Base-by-base conservation (phyloP, 35 echinoderm and acorn worm species). In the Apostichopus californicus region DNA sequence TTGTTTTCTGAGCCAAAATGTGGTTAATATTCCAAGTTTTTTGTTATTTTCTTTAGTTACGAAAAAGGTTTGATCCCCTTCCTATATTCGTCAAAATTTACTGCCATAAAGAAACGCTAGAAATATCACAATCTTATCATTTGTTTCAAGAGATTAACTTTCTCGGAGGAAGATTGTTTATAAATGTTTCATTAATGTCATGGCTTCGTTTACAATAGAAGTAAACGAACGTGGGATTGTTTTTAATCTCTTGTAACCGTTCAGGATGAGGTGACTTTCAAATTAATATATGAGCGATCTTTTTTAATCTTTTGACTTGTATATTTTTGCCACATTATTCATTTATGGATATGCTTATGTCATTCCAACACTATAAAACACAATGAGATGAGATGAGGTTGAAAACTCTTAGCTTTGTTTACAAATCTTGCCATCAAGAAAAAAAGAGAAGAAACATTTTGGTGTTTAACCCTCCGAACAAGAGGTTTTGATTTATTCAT, bases 401-500 rank as follows among this genome's bases (percentile, higher is more conserved):
- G 78, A 13, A 28, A 22, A 28, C 14, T 46, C 34, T 46, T 46
- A 54, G 6, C 5, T 85, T 55, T 85, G 81, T 85, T 58, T 85
- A 85, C 81, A 58, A 85, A 22, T 18, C 15, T 21, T 85, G 56
- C 58, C 81, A 85, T 23, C 81, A 15, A 60, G 18, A 59, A 17
- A 20, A 24, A 24, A 23, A 85, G 18, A 59, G 28, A 23, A 85
- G 55, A 59, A 18, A 58, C 55, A 85, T 59, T 85, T 58, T 85
- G 81, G 81, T 58, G 81, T 85, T 85, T 58, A 85, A 85, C 81
- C 28, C 81, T n/a, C n/a, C 24, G 17, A 52, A 18, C 55, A 59
- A 75, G 71, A 75, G n/a, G 55, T 56, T 85, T 85, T 85, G 81
- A 85, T 85, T 85, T 85, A 85, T 55, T 58, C 17, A n/a, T 85